phyloP scores from a whole-genome alignment of 2,797 vertebrate species.

The Pelobates cultripes region DNA sequence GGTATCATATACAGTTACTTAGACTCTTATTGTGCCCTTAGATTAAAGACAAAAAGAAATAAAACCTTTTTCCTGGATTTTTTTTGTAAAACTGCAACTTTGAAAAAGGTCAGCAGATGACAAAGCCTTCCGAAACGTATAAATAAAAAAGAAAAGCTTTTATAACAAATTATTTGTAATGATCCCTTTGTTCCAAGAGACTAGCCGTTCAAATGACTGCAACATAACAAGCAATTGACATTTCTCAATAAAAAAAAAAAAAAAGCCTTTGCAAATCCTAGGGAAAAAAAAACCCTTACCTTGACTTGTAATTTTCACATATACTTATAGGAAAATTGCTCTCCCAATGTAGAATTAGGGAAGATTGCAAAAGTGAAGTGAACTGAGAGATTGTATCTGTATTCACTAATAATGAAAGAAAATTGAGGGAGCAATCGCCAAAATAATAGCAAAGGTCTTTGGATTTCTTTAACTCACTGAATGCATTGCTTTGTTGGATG shows the following conservation, averaged over 20 bases:
- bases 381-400: constrained; percentile 44
- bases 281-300: constrained; percentile 69
- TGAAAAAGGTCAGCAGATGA: constrained; percentile 92
- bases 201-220: constrained; percentile 78
- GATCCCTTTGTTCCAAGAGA: constrained; percentile 89
- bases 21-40: constrained; percentile 84
- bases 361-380: constrained; percentile 50
- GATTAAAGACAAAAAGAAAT: constrained; percentile 88
- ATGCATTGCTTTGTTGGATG: background rate
- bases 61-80: constrained; percentile 74
- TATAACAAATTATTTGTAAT: constrained; percentile 98
- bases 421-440: constrained; percentile 41
- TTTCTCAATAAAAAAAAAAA: constrained; percentile 70
- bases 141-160: constrained; percentile 80
- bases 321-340: constrained; percentile 74
- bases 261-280: constrained; percentile 75
- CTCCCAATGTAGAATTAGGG: constrained; percentile 42
- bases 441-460: constrained; percentile 45
- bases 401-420: constrained; percentile 51
- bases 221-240: constrained; percentile 75
- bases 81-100: constrained; percentile 81
- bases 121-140: constrained; percentile 79
- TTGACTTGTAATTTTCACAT: constrained; percentile 79
- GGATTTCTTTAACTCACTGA: constrained; percentile 31
- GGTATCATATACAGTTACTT: constrained; percentile 76